Evolutionary conservation across 1,140 invertebrate species (phyloP), one percentile per base, ranked within the genome.

Genomic region (Euborellia annulipes): DNA sequence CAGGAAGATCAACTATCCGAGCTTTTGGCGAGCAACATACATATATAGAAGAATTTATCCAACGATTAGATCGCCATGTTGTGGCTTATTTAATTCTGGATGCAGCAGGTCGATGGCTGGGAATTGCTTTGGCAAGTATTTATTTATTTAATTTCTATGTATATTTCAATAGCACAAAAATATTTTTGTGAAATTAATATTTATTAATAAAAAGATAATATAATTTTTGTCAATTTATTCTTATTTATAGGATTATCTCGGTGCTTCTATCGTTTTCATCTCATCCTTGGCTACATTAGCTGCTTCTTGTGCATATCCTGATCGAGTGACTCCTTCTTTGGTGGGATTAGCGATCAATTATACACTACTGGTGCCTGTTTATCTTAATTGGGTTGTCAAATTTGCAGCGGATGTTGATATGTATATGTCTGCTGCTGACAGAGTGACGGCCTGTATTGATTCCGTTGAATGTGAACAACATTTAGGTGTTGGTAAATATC

Each of bases 371-470:
- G 72, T 86, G 46, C 82, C 83, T 14, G 76, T 82, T 52, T 87
- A 85, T 62, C 67, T 87, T 34, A 84, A 83, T 55, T 84, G 82
- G 75, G 76, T 85, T 38, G 82, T 85, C 45, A 80, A 83, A 61
- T 80, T 82, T 60, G 70, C 81, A 44, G 73, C 81, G 3, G 81
- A 85, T 57, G 73, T 83, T 50, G 81, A 85, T 61, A 78, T 79
- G 67, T 82, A 82, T 56, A 76, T 86, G 65, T 77, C 76, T 23
- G 78, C 81, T 11, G 79, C 85, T 0, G 79, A 84, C 50, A 65
- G 83, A 50, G 67, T 86, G 30, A 6, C 4, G 4, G 4, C 23
- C 11, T 27, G 23, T 27, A 27, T 27, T 27, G 23, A 27, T 6
- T 20, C 19, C 22, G 22, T 41, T 8, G 19, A 21, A 41, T 18